Percentiles rank a stretch among this genome's conserved stretches.
Evolutionary conservation across 2,888 invertebrate genomes (phyloP).

Genomic region (Melipona beecheii): DNA sequence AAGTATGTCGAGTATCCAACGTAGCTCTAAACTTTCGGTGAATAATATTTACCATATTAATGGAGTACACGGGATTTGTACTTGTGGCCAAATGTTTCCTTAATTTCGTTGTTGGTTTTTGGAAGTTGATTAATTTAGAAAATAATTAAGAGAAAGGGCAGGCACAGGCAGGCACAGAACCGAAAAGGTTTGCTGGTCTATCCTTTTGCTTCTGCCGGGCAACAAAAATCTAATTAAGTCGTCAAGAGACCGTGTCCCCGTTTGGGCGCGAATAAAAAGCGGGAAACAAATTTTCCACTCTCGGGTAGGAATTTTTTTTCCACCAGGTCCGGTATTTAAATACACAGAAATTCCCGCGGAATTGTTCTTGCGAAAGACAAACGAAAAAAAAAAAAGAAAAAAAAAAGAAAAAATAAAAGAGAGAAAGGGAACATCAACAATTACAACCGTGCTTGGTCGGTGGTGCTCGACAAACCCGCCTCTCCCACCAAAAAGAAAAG

Average conservation of each 20-base stretch:
- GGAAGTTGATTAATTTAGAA: background rate
- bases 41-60: background rate
- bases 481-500: background rate
- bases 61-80: background rate
- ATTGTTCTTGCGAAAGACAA: slow-evolving; percentile 15
- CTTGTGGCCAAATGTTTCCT: background rate
- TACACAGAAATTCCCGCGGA: slow-evolving; percentile 8
- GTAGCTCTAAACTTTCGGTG: too few relatives aligned
- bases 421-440: slow-evolving; percentile 16
- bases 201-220: background rate
- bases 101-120: background rate
- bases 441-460: background rate
- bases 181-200: background rate
- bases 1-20: too few relatives aligned
- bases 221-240: slow-evolving; percentile 49
- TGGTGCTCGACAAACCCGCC: background rate
- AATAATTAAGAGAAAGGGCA: background rate
- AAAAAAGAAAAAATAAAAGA: too few relatives aligned
- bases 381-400: background rate
- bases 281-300: slow-evolving; percentile 25
- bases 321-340: slow-evolving; percentile 8
- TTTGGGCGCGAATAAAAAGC: slow-evolving; percentile 38
- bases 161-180: background rate
- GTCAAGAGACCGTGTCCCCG: slow-evolving; percentile 31
- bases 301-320: slow-evolving; percentile 19